Evolutionary conservation across 2,888 invertebrate genomes (phyloP), one percentile per base, ranked within the genome.

Genomic region (Argynnis bischoffii): DNA sequence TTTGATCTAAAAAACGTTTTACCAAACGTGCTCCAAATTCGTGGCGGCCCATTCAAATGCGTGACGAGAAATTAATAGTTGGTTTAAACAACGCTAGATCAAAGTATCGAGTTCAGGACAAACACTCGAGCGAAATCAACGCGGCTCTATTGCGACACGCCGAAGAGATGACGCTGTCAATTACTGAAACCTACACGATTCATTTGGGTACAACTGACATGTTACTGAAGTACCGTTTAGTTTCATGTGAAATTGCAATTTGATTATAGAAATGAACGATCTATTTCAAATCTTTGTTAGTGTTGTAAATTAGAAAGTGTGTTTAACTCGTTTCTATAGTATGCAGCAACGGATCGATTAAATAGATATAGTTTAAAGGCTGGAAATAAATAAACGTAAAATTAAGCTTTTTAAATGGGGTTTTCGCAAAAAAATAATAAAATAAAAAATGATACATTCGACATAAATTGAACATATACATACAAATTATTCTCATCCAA

Each of bases 31-130:
- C 64, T 67, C 64, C 50, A 69, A 69, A 69, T 67, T 51, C 64
- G 41, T 50, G 51, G 26, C 31, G 46, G 16, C 21, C 48, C 16
- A 55, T 65, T 54, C 57, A 51, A 59, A 65, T 55, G 46, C 47
- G 57, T 26, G 31, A 67, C 63, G 67, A 67, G 59, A 66, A 67
- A 73, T 69, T 67, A 67, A 70, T 71, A 67, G 67, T 64, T 50
- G 59, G 65, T 16, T 41, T 57, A 63, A 61, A 69, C 64, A 71
- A 67, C 56, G 69, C 60, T 16, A 63, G 68, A 64, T 66, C 59
- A 64, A 61, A 57, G 64, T 55, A 50, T 67, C 64, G 55, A 69
- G 64, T 55, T 54, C 68, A 54, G 66, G 55, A 56, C 64, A 57
- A 69, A 60, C 66, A 69, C 60, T 61, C 66, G 26, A 55, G 54